phyloP scores from a whole-genome alignment of 2,797 vertebrate genomes.

The Mus spretus region DNA sequence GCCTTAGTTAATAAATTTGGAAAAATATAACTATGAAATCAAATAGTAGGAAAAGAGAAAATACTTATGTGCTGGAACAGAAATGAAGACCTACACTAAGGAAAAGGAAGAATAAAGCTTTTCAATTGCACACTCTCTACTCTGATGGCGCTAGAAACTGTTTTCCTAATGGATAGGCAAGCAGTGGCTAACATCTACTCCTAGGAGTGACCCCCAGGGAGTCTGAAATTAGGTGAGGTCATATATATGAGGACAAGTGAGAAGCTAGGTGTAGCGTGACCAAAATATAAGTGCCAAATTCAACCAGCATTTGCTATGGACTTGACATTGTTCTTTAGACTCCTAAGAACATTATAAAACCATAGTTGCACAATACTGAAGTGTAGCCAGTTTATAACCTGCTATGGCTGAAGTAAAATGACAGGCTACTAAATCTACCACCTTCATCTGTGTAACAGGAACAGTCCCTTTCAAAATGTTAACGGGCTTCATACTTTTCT shows the following conservation, averaged over 20 bases:
- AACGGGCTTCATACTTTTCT: not conserved
- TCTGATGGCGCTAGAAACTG: not conserved
- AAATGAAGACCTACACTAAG: not conserved
- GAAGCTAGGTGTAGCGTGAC: not conserved
- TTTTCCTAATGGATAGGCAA: not conserved
- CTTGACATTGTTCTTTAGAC: not conserved
- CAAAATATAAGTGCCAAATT: not conserved
- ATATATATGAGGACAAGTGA: not conserved
- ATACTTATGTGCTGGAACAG: not conserved
- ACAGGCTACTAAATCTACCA: not conserved
- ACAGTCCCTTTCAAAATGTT: not conserved
- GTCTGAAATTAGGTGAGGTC: rapidly evolving
- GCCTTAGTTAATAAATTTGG: not conserved
- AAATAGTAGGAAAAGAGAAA: not conserved
- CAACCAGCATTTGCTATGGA: not conserved
- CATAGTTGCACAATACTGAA: not conserved
- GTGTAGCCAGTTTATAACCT: not conserved
- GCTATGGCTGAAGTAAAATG: not conserved
- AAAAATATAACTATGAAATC: not conserved
- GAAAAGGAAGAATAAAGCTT: not conserved
- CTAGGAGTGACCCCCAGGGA: not conserved
- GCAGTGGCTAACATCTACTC: not conserved
- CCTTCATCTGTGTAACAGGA: not conserved
- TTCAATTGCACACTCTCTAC: not conserved
- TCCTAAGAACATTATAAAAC: not conserved